Evolutionary conservation across 2,888 invertebrate species (phyloP), one percentile per base, ranked within the genome.

Genomic region (Diplazon laetatorius): DNA sequence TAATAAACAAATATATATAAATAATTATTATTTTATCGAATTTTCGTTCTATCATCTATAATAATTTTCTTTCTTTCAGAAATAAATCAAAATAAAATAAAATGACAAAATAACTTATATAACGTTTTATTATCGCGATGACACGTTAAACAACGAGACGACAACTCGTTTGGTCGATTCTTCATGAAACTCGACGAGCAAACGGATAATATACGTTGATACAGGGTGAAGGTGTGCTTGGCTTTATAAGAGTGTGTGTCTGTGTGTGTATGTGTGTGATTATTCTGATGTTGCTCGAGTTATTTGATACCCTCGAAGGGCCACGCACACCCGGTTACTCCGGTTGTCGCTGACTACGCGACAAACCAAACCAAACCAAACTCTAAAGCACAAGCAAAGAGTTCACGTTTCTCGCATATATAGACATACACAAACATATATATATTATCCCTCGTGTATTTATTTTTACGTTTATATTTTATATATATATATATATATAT

Each of bases 221-320:
- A n/a, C 9, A 52, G 55, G n/a, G n/a, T n/a, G n/a, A 42, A 37
- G 39, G 10, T 18, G 10, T 55, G 18, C 48, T n/a, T 6, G n/a
- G n/a, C n/a, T n/a, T n/a, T n/a, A n/a, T n/a, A n/a, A n/a, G n/a
- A n/a, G n/a, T n/a, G n/a, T n/a, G n/a, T n/a, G n/a, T n/a, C n/a
- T n/a, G n/a, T n/a, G n/a, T n/a, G n/a, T n/a, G n/a, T n/a, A n/a
- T n/a, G 48, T n/a, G 42, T 35, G 66, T 46, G 48, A 39, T 71
- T 66, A 59, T 62, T 55, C 52, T 60, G 46, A 9, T 39, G 68
- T 63, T 63, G 55, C 55, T 55, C 42, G 50, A 59, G 77, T 73
- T 69, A 78, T 78, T 73, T 50, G 77, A 78, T 63, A 78, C 77
- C 63, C 22, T 63, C 22, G 30, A 6, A 2, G n/a, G 30, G n/a